These are phyloP conservation scores for Agrotis puta DNA, from an alignment of 2,888 invertebrate genomes.

Conservation along the genomic window DNA sequence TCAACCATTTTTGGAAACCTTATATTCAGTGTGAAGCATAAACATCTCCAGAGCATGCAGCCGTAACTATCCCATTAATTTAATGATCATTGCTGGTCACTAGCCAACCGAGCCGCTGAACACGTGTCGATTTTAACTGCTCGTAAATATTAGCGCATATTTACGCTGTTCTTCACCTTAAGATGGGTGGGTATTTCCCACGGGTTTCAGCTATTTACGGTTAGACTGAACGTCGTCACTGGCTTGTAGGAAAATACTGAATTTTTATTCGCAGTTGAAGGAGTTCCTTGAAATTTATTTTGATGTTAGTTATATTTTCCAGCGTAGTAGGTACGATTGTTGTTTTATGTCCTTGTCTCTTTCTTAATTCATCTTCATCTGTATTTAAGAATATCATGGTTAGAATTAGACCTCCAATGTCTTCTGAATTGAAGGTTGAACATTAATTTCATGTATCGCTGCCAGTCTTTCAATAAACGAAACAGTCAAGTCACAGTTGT, in stretches of 20 bases:
- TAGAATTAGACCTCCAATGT: neutral
- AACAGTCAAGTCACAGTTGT: constrained; percentile 33
- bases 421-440: neutral
- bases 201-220: constrained; percentile 30
- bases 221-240: constrained; percentile 30
- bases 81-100: constrained; percentile 55
- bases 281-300: constrained; percentile 1
- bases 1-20: constrained; percentile 13
- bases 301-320: neutral
- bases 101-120: constrained; percentile 38
- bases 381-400: neutral
- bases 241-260: neutral
- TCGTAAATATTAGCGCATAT: constrained; percentile 58
- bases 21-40: constrained; percentile 10
- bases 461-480: constrained; percentile 11
- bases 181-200: constrained; percentile 42
- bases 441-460: constrained; percentile 17
- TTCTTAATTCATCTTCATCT: neutral
- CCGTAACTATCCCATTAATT: constrained; percentile 51
- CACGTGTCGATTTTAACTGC: constrained; percentile 61
- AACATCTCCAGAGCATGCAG: constrained; percentile 27
- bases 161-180: constrained; percentile 54
- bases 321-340: neutral
- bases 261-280: neutral
- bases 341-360: neutral